Base-by-base conservation (phyloP, 2,888 invertebrate genomes). In the Chrysomela aeneicollis region DNA sequence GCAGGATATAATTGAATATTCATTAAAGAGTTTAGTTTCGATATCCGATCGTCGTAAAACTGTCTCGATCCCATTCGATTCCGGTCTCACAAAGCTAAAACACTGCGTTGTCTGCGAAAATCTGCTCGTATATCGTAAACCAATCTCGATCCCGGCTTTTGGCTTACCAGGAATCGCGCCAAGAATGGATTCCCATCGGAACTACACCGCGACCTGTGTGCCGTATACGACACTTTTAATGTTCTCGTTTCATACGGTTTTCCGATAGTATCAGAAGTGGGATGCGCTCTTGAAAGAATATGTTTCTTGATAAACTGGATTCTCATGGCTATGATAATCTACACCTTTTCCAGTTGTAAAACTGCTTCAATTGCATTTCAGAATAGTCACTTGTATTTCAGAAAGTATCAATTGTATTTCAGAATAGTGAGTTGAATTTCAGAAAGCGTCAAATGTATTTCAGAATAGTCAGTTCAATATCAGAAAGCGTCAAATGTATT, bases 151-250 rank as follows among this genome's bases (percentile, higher is more conserved):
- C 79, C 79, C 69, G 78, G 81, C 80, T 81, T 82, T 82, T 82
- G 82, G 82, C 82, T 82, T 82, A 82, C 82, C 82, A 82, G 80
- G 81, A 82, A 82, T 82, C 80, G 81, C 76, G 77, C 76, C 76
- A 72, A 76, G 71, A 67, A 71, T 72, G 70, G 71, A 72, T 69
- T 71, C 59, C 67, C 59, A 63, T 47, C 61, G 61, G 60, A 67
- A 67, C 60, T 67, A 68, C 68, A 68, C 67, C 68, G 66, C 64
- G 58, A 66, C 64, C 62, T 68, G 54, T 62, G 62, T 64, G 65
- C 70, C 61, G 64, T 63, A 67, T 65, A 66, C 68, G 68, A 64
- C 67, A 62, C 67, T 67, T 64, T 70, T 69, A 69, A 69, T 69
- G 63, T 59, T 62, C 52, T 55, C 64, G 59, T 62, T 67, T 66